Base-by-base conservation (phyloP, 2,797 vertebrate species). In the Notolepis coatsorum region DNA sequence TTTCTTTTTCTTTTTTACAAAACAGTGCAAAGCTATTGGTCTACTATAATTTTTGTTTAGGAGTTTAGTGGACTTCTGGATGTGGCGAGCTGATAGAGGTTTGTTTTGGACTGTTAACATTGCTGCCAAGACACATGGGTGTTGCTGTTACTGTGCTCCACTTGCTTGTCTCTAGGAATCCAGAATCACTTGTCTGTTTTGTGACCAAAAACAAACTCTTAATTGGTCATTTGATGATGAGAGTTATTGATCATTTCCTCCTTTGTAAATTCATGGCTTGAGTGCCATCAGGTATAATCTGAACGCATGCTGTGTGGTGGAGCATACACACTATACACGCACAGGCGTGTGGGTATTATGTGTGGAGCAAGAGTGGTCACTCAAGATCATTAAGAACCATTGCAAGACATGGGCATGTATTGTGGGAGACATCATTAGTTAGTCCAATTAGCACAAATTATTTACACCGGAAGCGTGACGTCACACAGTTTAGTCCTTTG, bases 291-390 rank as follows among this genome's bases (percentile, higher is more conserved):
- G 38, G 53, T 28, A 18, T 17, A 41, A 13, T 53, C 39, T 33
- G 57, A 52, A 31, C 57, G 49, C 61, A 61, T 67, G 41, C n/a
- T 72, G 47, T 54, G 55, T 59, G 41, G 28, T 51, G 61, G 42
- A n/a, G n/a, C n/a, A n/a, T n/a, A n/a, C n/a, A n/a, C n/a, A n/a
- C n/a, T n/a, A n/a, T 50, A 24, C 31, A 47, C 50, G 49, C 45
- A 35, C 45, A 27, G 25, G 24, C 37, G 2, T 13, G 23, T 38
- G 30, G 7, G 28, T 28, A 56, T n/a, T 42, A 45, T 60, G 33
- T 66, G 47, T 65, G 46, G 57, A 59, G 28, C 35, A 31, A 49
- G 48, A 12, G n/a, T 10, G n/a, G 64, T 73, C 56, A 66, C 48
- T 55, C 20, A 50, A 25, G 20, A 65, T 71, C 37, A 12, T 7